A percentile compares a stretch with the other conserved stretches of the same genome.
Evolutionary conservation across 2,888 invertebrate genomes (phyloP).

Genomic region (Pandemis cinnamomeana): DNA sequence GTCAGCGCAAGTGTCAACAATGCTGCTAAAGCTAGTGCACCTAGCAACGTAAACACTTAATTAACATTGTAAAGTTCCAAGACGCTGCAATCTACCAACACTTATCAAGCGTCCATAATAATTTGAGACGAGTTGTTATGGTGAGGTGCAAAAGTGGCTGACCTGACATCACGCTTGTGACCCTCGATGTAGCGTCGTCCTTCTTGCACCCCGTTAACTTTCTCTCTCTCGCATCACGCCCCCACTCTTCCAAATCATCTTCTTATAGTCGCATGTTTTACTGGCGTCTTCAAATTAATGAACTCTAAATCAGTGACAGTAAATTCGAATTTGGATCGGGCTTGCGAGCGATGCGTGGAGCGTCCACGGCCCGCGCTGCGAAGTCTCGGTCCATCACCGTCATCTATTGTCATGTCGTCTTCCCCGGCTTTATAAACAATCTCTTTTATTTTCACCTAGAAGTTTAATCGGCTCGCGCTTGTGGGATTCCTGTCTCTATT

Average conservation of each 20-base stretch:
- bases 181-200: conserved; percentile 70
- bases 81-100: conserved; percentile 81
- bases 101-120: conserved; percentile 85
- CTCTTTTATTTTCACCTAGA: conserved; percentile 83
- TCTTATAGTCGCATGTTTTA: conserved; percentile 81
- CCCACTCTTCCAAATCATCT: conserved; percentile 82
- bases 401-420: conserved; percentile 82
- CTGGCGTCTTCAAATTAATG: conserved; percentile 76
- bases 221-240: conserved; percentile 81
- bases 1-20: conserved; percentile 63
- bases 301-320: conserved; percentile 76
- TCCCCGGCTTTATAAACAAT: conserved; percentile 82
- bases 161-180: conserved; percentile 85
- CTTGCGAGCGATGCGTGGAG: conserved; percentile 47
- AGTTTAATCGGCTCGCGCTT: conserved; percentile 81
- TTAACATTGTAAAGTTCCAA: conserved; percentile 82
- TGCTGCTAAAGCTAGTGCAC: conserved; percentile 50
- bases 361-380: conserved; percentile 54
- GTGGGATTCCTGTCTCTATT: conserved; percentile 78
- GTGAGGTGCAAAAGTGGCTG: conserved; percentile 86
- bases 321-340: conserved; percentile 76
- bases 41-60: conserved; percentile 77
- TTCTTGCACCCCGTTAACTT: conserved; percentile 60
- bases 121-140: conserved; percentile 85
- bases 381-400: conserved; percentile 76